Evolutionary conservation across 2,888 invertebrate genomes (phyloP), one percentile per base, ranked within the genome.

Genomic region (Acrobeloides nanus): DNA sequence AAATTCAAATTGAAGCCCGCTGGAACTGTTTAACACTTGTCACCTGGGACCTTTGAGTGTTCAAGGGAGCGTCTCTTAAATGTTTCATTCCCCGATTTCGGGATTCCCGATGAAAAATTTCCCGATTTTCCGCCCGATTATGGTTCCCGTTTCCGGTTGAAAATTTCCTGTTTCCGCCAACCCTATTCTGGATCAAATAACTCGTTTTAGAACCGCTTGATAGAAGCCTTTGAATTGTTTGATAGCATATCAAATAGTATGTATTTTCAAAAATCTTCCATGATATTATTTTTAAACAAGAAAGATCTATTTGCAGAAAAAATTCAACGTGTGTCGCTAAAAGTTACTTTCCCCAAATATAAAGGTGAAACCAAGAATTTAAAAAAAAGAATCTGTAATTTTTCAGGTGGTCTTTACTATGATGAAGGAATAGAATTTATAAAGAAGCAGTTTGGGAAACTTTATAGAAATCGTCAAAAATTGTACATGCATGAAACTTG

Each of bases 221-320:
- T 61, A 7, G 71, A 71, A 47, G 61, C 71, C 4, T 38, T 71
- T 6, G 50, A 53, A 18, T 52, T 71, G 8, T 71, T 63, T 46
- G 51, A 58, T 29, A 51, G 43, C 24, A 57, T 71, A 4, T 52
- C 56, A 29, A 59, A 58, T 24, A 53, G 53, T 8, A 39, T 45
- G n/a, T 68, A 53, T 41, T 70, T 70, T 47, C 44, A 38, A 1
- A 55, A 59, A 12, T 39, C 68, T 1, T 62, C 68, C 12, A 61
- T 66, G 42, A 72, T 71, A 27, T 46, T 72, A 2, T 71, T 71
- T 47, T 54, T 71, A 17, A 71, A 71, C 49, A 71, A 71, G 44
- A 65, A 59, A 37, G 71, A 71, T 46, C 38, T 72, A 7, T 69
- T 72, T 38, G 48, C 48, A n/a, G 51, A 59, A 35, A 71, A 71